phyloP scores from a whole-genome alignment of 2,797 vertebrate genomes.

The Lepidocolaptes lacrymiger region DNA sequence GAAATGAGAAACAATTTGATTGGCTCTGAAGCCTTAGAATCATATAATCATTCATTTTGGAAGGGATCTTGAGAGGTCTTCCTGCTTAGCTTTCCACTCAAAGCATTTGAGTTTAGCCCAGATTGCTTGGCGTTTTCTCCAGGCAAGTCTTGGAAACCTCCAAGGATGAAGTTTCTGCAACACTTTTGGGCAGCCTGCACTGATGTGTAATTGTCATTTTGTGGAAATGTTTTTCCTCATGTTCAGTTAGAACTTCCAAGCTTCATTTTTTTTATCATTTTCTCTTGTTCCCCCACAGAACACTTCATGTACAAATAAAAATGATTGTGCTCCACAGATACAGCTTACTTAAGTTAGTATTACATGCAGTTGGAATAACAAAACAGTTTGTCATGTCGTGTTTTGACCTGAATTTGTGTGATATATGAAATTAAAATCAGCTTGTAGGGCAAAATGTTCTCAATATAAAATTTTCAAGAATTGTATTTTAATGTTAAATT shows the following conservation, averaged over 20 bases:
- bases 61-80: not conserved
- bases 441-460: not conserved
- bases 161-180: not conserved
- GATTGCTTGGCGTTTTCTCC: not conserved
- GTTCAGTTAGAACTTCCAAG: not conserved
- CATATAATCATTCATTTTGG: not conserved
- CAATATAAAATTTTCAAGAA: not conserved
- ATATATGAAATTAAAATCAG: not conserved
- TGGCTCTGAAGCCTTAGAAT: not conserved
- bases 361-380: not conserved
- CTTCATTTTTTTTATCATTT: not conserved
- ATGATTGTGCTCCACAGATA: not conserved
- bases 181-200: not conserved
- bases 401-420: not conserved
- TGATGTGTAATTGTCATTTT: not conserved
- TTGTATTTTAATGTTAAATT: not conserved
- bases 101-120: not conserved
- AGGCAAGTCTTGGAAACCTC: not conserved
- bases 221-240: not conserved
- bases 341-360: not conserved
- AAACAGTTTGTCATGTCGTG: not conserved
- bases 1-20: not conserved
- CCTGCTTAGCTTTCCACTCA: not conserved
- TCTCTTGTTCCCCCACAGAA: not conserved
- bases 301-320: not conserved